Base-by-base conservation (phyloP, 2,797 vertebrate genomes). In the Lacerta agilis region DNA sequence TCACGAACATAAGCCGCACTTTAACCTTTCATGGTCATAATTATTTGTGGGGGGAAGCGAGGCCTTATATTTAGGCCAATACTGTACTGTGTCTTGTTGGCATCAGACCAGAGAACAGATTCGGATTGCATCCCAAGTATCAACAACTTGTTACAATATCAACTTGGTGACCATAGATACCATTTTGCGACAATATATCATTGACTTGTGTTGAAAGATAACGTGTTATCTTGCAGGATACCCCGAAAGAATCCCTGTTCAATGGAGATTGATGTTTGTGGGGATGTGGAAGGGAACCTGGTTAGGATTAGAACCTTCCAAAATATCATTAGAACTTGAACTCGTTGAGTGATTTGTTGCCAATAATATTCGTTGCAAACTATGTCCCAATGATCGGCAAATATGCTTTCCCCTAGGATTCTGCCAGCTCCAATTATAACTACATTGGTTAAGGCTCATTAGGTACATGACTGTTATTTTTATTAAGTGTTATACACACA, bases 401-500 rank as follows among this genome's bases (percentile, higher is more conserved):
- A 86, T 91, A 25, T 87, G 69, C 81, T 88, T 91, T 86, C 88
- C 75, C 79, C 49, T 76, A 43, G 13, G 84, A 90, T 84, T 80
- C 43, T 82, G 3, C 8, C 29, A 5, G 33, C 36, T 87, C 41
- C 85, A 92, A 93, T 83, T 90, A 87, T 13, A 86, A 81, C 43
- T 64, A 75, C 33, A 79, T 41, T 17, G 66, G 89, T 20, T 85
- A 93, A 91, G 83, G 67, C 71, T 92, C n/a, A 5, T 92, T 92
- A 88, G 91, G 85, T 79, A 80, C 15, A 36, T 66, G 66, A 64
- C 61, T 76, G 5, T 85, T 80, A 72, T 66, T 75, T 85, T 85
- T 81, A 89, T 85, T 85, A 79, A 58, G 69, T 64, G 29, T 72
- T n/a, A n/a, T n/a, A 33, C 33, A 33, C 33, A 33, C 33, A 33